Percentiles rank a stretch among this genome's conserved stretches.
Evolutionary conservation across 1,140 invertebrate species (phyloP).

Genomic region (Radopholus similis): DNA sequence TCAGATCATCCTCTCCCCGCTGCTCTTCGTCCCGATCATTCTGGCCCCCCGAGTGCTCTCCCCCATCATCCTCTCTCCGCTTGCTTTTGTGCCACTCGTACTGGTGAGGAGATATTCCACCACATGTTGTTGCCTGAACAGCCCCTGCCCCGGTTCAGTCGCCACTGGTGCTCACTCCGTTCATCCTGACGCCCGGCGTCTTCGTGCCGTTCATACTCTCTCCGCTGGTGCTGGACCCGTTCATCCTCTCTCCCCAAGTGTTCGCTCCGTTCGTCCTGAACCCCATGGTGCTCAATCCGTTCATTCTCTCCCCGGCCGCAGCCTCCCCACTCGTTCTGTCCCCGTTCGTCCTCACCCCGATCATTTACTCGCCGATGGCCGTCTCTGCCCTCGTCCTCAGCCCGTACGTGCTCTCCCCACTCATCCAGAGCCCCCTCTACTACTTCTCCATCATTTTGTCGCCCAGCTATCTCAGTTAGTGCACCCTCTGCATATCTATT

Average conservation of each 20-base stretch:
- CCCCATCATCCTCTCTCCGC: slow-evolving; percentile 12
- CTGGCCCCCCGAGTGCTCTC: slow-evolving; percentile 28
- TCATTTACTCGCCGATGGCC: slow-evolving; percentile 39
- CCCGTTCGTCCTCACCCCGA: slow-evolving; percentile 42
- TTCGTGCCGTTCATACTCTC: slow-evolving; percentile 29
- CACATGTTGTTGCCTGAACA: too few species aligned
- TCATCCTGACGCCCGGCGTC: slow-evolving; percentile 36
- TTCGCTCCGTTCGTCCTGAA: slow-evolving; percentile 37
- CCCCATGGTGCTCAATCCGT: slow-evolving; percentile 36
- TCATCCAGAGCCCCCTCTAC: slow-evolving; percentile 36
- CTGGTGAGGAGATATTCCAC: too few species aligned
- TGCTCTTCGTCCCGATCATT: slow-evolving; percentile 30
- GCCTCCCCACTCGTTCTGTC: slow-evolving; percentile 28
- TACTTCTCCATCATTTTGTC: slow-evolving; percentile 42
- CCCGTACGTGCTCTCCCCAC: slow-evolving; percentile 48
- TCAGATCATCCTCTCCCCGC: slow-evolving; percentile 37
- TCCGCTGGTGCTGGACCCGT: slow-evolving; percentile 30
- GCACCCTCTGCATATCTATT: too few species aligned
- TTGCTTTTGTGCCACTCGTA: slow-evolving; percentile 46
- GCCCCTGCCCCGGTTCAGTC: slow-evolving; percentile 27
- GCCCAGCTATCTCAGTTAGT: slow-evolving; percentile 50
- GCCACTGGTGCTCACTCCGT: slow-evolving; percentile 28
- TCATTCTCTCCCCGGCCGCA: slow-evolving; percentile 32
- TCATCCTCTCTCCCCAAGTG: slow-evolving; percentile 44
- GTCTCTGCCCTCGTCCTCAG: slow-evolving; percentile 41